Evolutionary conservation across 2,888 invertebrate genomes (phyloP), one percentile per base, ranked within the genome.

Genomic region (Lepidochrysops patricia): DNA sequence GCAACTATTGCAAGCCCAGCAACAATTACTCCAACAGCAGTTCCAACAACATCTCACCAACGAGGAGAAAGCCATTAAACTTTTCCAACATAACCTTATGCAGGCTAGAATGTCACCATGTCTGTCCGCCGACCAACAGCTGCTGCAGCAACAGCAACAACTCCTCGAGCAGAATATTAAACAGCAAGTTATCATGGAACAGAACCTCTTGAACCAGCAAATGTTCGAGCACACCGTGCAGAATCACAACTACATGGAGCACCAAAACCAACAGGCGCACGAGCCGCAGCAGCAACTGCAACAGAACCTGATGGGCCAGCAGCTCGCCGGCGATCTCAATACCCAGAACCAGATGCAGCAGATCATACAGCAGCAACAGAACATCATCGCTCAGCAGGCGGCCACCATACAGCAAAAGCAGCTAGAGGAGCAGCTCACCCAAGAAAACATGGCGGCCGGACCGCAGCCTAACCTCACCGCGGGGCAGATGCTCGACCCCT

Each of bases 51-150:
- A 89, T 62, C 85, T 84, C 7, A 80, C 82, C 66, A 84, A 81
- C 63, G 87, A 87, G 61, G 89, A 90, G 66, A 84, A 90, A 56
- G 85, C 90, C 48, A 88, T 92, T 78, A 91, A 92, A 71, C 84
- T 91, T 63, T 80, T 92, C 35, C 91, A 91, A 64, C 91, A 91
- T 66, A 91, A 91, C 67, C 82, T 91, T 49, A 89, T 91, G 72
- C 91, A 90, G 68, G 84, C 87, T 43, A 72, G 90, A 61, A 83
- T 87, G 68, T 85, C 89, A 15, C 89, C 89, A 9, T 70, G 74
- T 26, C 65, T 82, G 48, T 67, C 68, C 35, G 61, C 78, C 1
- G 81, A 82, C 60, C 82, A 82, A 66, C 80, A 80, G 57, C 69
- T 76, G 37, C 67, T 82, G 13, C 76, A 82, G 62, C 82, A 80